These are phyloP conservation scores for Drosophila pseudoobscura DNA, from an alignment of 1,140 invertebrate species.

Conservation along the genomic window DNA sequence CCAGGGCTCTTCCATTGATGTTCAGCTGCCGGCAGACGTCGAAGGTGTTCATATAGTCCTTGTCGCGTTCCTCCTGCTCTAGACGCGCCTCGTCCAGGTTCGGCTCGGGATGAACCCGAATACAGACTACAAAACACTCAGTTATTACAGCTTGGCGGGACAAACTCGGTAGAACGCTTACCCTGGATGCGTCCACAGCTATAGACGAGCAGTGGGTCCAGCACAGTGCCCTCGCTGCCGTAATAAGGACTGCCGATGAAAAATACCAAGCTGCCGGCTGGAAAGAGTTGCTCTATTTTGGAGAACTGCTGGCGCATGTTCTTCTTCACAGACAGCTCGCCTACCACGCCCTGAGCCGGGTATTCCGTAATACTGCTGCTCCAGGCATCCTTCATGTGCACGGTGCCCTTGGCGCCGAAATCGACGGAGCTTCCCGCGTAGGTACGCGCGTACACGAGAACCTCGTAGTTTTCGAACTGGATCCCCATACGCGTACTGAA, in stretches of 20 bases:
- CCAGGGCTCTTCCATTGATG: constrained; percentile 88
- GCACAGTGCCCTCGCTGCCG: constrained; percentile 90
- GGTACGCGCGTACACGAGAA: constrained; percentile 89
- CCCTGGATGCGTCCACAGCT: constrained; percentile 70
- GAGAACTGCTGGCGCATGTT: constrained; percentile 40
- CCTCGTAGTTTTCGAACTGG: constrained; percentile 88
- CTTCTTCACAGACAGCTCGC: constrained; percentile 49
- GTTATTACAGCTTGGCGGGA: too few species aligned
- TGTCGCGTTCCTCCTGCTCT: constrained; percentile 67
- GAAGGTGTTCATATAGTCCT: constrained; percentile 77
- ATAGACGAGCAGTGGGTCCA: constrained; percentile 66
- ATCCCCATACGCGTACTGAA: constrained; percentile 88
- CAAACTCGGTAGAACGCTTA: constrained; percentile 24
- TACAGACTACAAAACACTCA: constrained; percentile 59
- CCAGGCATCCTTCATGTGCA: constrained; percentile 56
- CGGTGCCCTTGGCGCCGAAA: constrained; percentile 84
- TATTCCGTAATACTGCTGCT: constrained; percentile 83
- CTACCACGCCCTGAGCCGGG: constrained; percentile 84
- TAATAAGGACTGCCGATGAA: constrained; percentile 91
- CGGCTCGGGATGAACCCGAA: constrained; percentile 82
- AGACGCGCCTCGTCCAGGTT: constrained; percentile 72
- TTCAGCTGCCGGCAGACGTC: constrained; percentile 55
- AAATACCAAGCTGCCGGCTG: constrained; percentile 88
- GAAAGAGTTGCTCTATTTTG: constrained; percentile 89
- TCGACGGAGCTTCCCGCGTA: constrained; percentile 88